phyloP scores from a whole-genome alignment of 1,140 invertebrate species.

The Agrilus planipennis region DNA sequence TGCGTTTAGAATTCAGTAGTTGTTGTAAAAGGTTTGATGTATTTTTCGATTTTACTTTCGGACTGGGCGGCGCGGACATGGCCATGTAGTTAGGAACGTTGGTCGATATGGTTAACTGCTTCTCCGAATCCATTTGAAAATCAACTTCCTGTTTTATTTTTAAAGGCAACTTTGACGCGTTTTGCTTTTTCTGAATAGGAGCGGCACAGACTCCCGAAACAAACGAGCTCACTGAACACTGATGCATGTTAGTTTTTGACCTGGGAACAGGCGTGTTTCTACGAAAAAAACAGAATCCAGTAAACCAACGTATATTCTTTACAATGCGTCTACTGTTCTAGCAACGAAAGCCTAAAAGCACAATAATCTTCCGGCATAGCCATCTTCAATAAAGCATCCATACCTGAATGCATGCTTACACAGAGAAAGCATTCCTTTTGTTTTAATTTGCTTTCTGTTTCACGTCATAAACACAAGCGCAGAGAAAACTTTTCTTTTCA shows the following conservation, averaged over 20 bases:
- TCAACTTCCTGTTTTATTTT: conserved; percentile 24
- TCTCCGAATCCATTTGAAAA: conserved; percentile 14
- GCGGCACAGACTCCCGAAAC: not conserved
- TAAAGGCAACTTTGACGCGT: conserved; percentile 13
- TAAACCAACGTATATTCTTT: conserved; percentile 20
- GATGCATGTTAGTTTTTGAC: conserved; percentile 14
- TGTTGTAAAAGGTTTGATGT: conserved; percentile 24
- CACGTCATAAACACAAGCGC: no score
- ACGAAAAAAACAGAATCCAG: conserved; percentile 20
- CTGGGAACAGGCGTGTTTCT: conserved; percentile 20
- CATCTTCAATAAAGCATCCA: no score
- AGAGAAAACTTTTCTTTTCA: no score
- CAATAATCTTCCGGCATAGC: no score
- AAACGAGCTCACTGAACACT: not conserved
- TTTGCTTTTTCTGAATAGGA: conserved; percentile 3
- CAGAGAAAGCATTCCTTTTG: no score
- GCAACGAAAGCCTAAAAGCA: no score
- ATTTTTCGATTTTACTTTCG: conserved; percentile 37
- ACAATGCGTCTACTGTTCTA: conserved; percentile 22
- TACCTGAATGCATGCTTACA: no score
- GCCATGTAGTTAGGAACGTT: conserved; percentile 31
- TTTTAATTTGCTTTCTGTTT: no score
- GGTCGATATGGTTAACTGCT: conserved; percentile 19
- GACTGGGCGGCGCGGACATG: conserved; percentile 46
- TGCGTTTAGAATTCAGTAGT: conserved; percentile 23